Conservation (phyloP, 2,113 vertebrate genomes). For the Murina feae region DNA sequence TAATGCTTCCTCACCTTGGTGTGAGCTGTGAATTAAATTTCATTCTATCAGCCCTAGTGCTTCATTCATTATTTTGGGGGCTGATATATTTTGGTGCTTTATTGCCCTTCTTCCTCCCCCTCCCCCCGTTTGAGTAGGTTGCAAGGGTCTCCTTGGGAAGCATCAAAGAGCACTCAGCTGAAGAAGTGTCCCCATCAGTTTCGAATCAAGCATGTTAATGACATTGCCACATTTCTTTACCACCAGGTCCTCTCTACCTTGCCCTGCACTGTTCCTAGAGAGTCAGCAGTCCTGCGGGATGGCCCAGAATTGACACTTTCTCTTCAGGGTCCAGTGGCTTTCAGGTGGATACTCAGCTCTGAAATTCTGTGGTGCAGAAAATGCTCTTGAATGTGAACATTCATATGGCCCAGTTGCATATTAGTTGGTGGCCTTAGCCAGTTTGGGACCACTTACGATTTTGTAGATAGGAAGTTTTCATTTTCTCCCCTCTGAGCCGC, state of each 20-base stretch:
- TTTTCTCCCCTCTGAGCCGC: neutral
- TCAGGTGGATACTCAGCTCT: neutral
- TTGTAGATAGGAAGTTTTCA: neutral
- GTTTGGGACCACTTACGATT: neutral
- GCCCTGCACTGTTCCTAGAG: neutral
- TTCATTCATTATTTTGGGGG: neutral
- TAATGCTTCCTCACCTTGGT: neutral
- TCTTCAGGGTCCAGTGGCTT: neutral
- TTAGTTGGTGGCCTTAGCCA: neutral
- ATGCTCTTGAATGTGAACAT: neutral
- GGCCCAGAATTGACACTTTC: neutral
- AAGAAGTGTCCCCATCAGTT: neutral
- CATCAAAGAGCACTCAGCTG: neutral
- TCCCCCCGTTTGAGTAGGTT: neutral
- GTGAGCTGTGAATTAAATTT: neutral
- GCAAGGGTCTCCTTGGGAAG: neutral
- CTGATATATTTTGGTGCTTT: neutral
- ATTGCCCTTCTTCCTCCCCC: too few relatives aligned
- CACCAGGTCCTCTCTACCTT: neutral
- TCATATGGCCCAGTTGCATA: neutral
- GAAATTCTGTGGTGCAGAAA: neutral
- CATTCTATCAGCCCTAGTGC: neutral
- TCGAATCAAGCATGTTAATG: neutral
- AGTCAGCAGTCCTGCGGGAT: neutral
- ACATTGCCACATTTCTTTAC: neutral